A percentile compares a stretch with the other conserved stretches of the same genome.
These are phyloP conservation scores for Pterophyllum scalare DNA, from an alignment of 2,113 vertebrate genomes.

Conservation along the genomic window DNA sequence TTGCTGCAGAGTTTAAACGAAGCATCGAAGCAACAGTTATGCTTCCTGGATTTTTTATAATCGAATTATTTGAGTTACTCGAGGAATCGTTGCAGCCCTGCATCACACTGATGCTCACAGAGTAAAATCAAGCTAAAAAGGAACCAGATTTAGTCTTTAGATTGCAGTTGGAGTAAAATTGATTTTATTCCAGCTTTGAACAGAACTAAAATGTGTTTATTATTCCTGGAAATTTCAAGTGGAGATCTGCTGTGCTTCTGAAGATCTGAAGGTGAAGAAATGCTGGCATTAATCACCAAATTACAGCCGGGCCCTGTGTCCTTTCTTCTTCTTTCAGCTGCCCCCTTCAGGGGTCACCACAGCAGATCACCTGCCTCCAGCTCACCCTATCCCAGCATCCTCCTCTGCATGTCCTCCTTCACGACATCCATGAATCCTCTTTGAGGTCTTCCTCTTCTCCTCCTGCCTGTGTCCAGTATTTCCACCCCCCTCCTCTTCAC, in stretches of 20 bases:
- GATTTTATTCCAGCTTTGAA: background rate
- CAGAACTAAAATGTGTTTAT: background rate
- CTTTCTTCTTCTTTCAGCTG: no score
- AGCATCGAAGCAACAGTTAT: no score
- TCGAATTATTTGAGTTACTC: no score
- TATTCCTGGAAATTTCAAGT: background rate
- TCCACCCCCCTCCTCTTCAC: background rate
- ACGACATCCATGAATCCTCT: no score
- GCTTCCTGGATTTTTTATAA: no score
- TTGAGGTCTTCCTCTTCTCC: background rate
- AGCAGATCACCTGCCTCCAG: background rate
- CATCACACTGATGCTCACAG: background rate
- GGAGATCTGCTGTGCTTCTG: background rate
- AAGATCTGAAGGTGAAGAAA: background rate
- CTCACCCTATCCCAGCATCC: background rate
- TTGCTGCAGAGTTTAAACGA: no score
- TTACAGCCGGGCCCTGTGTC: background rate
- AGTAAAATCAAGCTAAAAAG: background rate
- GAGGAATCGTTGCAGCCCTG: no score
- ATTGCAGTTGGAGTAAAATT: background rate
- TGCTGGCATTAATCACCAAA: background rate
- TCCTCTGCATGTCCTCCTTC: background rate
- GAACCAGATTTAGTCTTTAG: background rate
- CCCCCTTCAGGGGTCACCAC: no score
- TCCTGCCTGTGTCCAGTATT: background rate